These are phyloP conservation scores for Cataglyphis livida DNA, from an alignment of 2,888 invertebrate species.

Conservation along the genomic window DNA sequence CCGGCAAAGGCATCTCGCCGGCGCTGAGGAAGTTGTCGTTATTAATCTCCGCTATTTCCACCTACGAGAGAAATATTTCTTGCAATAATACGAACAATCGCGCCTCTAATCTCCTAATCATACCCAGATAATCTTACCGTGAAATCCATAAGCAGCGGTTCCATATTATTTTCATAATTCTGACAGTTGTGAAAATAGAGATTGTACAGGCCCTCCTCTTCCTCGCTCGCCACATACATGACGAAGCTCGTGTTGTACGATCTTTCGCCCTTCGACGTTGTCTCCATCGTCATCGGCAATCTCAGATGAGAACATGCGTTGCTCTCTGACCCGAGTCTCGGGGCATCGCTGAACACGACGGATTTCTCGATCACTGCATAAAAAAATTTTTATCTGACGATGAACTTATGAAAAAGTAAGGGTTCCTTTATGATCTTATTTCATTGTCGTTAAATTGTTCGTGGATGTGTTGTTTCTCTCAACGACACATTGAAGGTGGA, in stretches of 20 bases:
- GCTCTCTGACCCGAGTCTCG: conserved; percentile 37
- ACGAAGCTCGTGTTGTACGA: conserved; percentile 91
- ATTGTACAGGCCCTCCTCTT: conserved; percentile 97
- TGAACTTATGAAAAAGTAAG: neutral
- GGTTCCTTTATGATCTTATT: neutral
- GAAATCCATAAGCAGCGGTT: conserved; percentile 89
- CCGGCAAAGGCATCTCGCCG: conserved; percentile 98
- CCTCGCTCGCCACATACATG: conserved; percentile 90
- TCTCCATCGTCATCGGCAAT: conserved; percentile 88
- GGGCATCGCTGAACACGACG: conserved; percentile 50
- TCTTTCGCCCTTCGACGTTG: conserved; percentile 86
- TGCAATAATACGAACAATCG: neutral
- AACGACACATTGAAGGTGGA: neutral
- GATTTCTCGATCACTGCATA: conserved; percentile 67
- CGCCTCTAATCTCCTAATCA: neutral
- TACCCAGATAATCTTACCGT: conserved; percentile 87
- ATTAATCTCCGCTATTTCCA: conserved; percentile 95
- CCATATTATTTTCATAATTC: conserved; percentile 86
- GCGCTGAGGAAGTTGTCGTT: conserved; percentile 95
- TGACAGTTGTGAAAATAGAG: conserved; percentile 98
- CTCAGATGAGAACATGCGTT: conserved; percentile 78
- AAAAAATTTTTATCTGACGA: conserved; percentile 14
- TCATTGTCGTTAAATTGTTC: neutral
- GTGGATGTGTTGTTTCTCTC: neutral
- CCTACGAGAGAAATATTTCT: conserved; percentile 86